Conservation (phyloP, 2,888 invertebrate species). For the Mantis religiosa region DNA sequence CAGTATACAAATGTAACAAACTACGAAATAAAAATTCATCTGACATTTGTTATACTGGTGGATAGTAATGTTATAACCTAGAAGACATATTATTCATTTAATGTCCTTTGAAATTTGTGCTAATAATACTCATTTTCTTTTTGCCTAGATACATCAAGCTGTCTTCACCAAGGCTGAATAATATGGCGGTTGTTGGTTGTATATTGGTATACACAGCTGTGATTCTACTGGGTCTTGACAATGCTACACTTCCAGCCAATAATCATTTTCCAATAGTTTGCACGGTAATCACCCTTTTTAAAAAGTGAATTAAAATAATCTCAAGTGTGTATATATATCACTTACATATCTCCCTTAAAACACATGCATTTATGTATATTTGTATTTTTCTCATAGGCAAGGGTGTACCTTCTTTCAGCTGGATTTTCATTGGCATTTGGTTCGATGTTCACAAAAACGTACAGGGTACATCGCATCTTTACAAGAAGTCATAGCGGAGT, state of each 20-base stretch:
- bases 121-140: not conserved
- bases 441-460: constrained; percentile 93
- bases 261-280: constrained; percentile 77
- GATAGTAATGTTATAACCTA: too few relatives aligned
- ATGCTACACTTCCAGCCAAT: constrained; percentile 66
- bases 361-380: not conserved
- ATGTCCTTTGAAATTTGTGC: not conserved
- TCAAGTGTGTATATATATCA: too few relatives aligned
- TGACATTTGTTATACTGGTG: too few relatives aligned
- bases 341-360: not conserved
- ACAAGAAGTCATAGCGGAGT: constrained; percentile 76
- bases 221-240: constrained; percentile 79
- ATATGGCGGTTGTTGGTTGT: constrained; percentile 86
- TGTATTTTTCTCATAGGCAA: constrained; percentile 54
- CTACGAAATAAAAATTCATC: too few relatives aligned
- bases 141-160: constrained; percentile 77
- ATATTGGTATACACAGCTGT: constrained; percentile 87
- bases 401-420: constrained; percentile 83
- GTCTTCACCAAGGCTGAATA: constrained; percentile 87
- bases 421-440: constrained; percentile 90
- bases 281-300: constrained; percentile 59
- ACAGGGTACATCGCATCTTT: constrained; percentile 87
- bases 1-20: too few relatives aligned
- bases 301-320: not conserved
- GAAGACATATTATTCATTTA: too few relatives aligned